phyloP scores from a whole-genome alignment of 2,797 vertebrate species.

The Coregonus sp. region DNA sequence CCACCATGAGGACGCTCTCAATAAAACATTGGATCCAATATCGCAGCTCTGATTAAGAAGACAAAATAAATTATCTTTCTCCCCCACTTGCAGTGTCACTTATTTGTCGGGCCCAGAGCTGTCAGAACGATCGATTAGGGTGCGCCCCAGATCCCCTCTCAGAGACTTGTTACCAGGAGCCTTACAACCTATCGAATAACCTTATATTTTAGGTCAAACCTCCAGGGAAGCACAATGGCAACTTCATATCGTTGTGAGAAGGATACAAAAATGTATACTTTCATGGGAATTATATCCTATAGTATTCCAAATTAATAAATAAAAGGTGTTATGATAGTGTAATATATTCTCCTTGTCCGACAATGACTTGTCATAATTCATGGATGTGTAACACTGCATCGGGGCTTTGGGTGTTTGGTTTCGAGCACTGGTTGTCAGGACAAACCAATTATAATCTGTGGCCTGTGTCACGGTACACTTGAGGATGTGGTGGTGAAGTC shows the following conservation, averaged over 20 bases:
- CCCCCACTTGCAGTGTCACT: slow-evolving; percentile 15
- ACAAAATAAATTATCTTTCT: slow-evolving; percentile 31
- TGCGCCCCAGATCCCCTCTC: slow-evolving; percentile 1
- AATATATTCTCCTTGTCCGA: neutral
- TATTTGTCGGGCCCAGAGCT: slow-evolving; percentile 16
- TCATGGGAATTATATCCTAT: neutral
- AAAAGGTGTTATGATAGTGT: neutral
- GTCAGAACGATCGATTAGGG: slow-evolving; percentile 5
- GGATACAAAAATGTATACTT: neutral
- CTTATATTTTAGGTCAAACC: slow-evolving; percentile 6
- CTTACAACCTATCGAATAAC: neutral
- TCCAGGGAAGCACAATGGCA: neutral
- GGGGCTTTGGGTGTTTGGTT: neutral
- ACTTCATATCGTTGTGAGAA: neutral
- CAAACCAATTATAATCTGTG: neutral
- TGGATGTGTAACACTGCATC: neutral
- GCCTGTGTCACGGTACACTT: neutral
- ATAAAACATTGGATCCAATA: slow-evolving; percentile 17
- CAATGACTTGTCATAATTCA: neutral
- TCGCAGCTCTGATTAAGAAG: slow-evolving; percentile 27
- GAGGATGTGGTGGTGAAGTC: no score
- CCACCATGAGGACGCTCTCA: slow-evolving; percentile 2
- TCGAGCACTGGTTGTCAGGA: neutral
- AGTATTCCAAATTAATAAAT: neutral
- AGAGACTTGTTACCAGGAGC: neutral